These are phyloP conservation scores for Rhizoglyphus robini DNA, from an alignment of 1,140 invertebrate genomes.

Conservation along the genomic window DNA sequence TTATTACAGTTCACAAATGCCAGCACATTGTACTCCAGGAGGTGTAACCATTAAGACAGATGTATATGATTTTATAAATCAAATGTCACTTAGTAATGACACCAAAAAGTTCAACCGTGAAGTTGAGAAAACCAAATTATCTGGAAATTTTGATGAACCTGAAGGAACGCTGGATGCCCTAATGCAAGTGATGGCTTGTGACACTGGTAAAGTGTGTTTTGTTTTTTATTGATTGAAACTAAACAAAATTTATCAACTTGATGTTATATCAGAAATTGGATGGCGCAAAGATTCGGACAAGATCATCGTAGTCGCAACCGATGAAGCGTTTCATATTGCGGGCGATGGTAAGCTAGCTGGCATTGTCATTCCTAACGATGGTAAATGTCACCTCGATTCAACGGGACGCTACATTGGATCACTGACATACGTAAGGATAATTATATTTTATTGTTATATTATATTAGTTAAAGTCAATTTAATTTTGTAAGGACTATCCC, in stretches of 20 bases:
- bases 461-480: no score
- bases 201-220: neutral
- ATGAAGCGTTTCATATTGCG: conserved; percentile 28
- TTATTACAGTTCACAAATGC: no score
- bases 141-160: conserved; percentile 75
- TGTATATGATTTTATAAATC: conserved; percentile 3
- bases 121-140: neutral
- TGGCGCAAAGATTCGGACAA: conserved; percentile 26
- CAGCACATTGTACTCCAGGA: no score
- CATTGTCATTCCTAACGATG: conserved; percentile 42
- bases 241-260: no score
- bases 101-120: neutral
- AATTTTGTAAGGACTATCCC: conserved; percentile 76
- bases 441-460: no score
- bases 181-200: conserved; percentile 53
- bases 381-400: conserved; percentile 41
- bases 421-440: neutral
- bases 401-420: conserved; percentile 33
- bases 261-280: conserved; percentile 19
- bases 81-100: conserved; percentile 2
- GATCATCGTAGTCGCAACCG: conserved; percentile 28
- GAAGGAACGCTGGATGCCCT: conserved; percentile 98
- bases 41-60: no score
- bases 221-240: neutral
- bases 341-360: conserved; percentile 35